Percentiles rank a stretch among this genome's conserved stretches.
These are phyloP conservation scores for Mesembrinibis cayennensis DNA, from an alignment of 2,113 vertebrate genomes.

Conservation along the genomic window DNA sequence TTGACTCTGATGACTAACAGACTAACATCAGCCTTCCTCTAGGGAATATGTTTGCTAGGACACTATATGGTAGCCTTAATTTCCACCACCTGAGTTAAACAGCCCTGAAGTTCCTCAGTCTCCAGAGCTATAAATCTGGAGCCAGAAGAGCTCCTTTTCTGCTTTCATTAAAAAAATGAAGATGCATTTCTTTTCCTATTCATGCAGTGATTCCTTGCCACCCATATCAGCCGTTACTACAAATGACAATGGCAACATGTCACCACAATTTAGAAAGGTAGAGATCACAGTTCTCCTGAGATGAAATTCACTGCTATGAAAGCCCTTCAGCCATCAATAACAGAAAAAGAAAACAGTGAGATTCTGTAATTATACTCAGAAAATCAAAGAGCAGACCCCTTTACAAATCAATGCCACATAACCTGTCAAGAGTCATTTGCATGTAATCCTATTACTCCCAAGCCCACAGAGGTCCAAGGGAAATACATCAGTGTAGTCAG, in stretches of 20 bases:
- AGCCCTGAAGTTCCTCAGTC: not conserved
- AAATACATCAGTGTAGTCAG: not conserved
- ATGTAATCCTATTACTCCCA: constrained; percentile 14
- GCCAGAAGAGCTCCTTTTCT: not conserved
- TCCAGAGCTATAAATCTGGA: not conserved
- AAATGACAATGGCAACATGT: constrained; percentile 40
- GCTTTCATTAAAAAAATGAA: constrained; percentile 36
- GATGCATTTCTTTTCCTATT: constrained; percentile 38
- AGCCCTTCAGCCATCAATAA: constrained; percentile 44
- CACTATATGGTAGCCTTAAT: not conserved
- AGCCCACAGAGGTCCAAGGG: not conserved
- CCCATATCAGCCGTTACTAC: not conserved
- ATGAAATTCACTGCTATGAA: constrained; percentile 49
- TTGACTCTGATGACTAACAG: not conserved
- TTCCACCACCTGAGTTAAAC: not conserved
- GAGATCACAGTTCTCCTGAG: constrained; percentile 59
- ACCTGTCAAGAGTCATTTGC: constrained; percentile 10
- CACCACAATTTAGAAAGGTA: constrained; percentile 40
- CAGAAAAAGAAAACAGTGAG: constrained; percentile 41
- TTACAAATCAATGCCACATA: constrained; percentile 64
- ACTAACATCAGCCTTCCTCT: not conserved
- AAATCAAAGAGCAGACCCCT: constrained; percentile 54
- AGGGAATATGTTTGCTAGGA: not conserved
- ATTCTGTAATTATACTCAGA: constrained; percentile 66
- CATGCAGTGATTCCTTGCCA: constrained; percentile 10